Percentiles rank a stretch among this genome's conserved stretches.
phyloP scores from a whole-genome alignment of 2,797 vertebrate species.

The Sebastes steindachneri region DNA sequence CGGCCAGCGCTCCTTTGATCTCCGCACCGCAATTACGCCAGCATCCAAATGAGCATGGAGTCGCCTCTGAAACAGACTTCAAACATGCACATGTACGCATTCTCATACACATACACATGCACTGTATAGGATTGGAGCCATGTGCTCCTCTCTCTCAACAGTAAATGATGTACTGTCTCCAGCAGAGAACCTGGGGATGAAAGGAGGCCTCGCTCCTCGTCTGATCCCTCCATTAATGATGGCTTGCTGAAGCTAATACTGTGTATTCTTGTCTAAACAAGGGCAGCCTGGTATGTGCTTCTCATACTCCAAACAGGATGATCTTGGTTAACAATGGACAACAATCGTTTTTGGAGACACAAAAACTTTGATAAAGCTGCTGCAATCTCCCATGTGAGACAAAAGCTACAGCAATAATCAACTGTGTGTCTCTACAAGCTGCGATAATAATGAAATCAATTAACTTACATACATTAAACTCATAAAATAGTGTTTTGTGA shows the following conservation, averaged over 20 bases:
- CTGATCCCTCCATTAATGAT: slow-evolving; percentile 85
- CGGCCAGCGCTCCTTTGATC: slow-evolving; percentile 95
- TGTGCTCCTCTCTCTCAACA: slow-evolving; percentile 81
- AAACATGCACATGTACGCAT: slow-evolving; percentile 83
- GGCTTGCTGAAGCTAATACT: slow-evolving; percentile 76
- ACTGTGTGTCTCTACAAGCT: neutral
- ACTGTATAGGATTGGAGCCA: slow-evolving; percentile 79
- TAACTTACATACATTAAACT: neutral
- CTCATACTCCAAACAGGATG: slow-evolving; percentile 70
- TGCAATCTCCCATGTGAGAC: slow-evolving; percentile 5
- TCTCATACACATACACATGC: slow-evolving; percentile 79
- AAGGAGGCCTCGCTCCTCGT: slow-evolving; percentile 79
- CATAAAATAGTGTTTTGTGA: slow-evolving; percentile 12
- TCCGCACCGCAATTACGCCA: slow-evolving; percentile 95
- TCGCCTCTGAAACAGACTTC: slow-evolving; percentile 86
- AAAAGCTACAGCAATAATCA: slow-evolving; percentile 1
- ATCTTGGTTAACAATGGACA: slow-evolving; percentile 56
- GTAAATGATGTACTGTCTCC: slow-evolving; percentile 84
- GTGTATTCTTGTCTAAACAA: slow-evolving; percentile 80
- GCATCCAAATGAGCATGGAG: slow-evolving; percentile 90
- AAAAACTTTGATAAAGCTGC: slow-evolving; percentile 41
- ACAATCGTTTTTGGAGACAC: slow-evolving; percentile 25
- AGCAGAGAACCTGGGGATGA: slow-evolving; percentile 81
- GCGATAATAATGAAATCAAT: slow-evolving; percentile 5
- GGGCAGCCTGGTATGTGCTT: slow-evolving; percentile 73